Evolutionary conservation across 2,797 vertebrate genomes (phyloP).

Genomic region (Gorsachius magnificus): DNA sequence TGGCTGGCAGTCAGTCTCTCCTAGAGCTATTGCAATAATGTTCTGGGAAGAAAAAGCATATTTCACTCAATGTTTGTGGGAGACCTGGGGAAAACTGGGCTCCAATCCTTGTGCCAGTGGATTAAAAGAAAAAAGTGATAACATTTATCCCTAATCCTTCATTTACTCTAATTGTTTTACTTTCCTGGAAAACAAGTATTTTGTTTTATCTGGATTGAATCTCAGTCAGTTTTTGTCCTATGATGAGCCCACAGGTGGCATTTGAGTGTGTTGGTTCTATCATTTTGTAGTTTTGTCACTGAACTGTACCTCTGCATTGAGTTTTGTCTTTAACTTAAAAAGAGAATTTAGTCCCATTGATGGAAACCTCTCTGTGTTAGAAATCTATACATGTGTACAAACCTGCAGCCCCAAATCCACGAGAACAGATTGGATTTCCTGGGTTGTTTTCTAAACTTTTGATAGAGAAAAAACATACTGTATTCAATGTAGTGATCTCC

Average conservation of each 20-base stretch:
- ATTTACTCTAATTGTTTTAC: neutral
- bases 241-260: neutral
- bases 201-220: neutral
- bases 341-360: neutral
- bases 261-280: neutral
- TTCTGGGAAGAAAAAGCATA: neutral
- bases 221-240: neutral
- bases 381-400: neutral
- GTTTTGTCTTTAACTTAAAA: neutral
- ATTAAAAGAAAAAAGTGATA: neutral
- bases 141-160: neutral
- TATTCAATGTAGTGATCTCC: neutral
- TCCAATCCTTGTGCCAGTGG: neutral
- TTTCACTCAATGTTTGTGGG: neutral
- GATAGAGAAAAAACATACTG: neutral
- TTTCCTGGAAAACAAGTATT: neutral
- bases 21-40: neutral
- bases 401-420: neutral
- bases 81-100: neutral
- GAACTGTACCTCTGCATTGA: neutral
- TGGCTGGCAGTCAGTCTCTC: neutral
- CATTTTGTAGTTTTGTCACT: neutral
- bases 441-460: neutral
- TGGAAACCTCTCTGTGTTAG: neutral
- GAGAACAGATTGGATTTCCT: neutral